Percentiles rank a stretch among this genome's conserved stretches.
phyloP scores from a whole-genome alignment of 2,113 vertebrate genomes.

The Chaetops frenatus region DNA sequence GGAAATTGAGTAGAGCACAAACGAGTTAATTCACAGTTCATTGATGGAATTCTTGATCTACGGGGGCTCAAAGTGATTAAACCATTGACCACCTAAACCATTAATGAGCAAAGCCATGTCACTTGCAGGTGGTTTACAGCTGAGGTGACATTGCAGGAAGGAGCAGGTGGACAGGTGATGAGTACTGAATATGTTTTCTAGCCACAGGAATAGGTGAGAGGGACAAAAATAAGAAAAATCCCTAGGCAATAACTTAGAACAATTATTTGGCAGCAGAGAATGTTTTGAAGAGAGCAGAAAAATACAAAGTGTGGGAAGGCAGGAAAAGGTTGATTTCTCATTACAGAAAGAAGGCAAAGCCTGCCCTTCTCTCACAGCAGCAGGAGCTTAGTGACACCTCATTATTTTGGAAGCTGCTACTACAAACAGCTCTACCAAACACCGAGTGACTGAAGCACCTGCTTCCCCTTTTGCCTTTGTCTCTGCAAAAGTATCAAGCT shows the following conservation, averaged over 20 bases:
- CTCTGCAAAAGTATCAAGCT: not conserved
- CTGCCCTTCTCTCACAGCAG: not conserved
- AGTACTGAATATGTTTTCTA: not conserved
- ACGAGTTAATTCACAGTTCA: not conserved
- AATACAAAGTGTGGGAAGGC: not conserved
- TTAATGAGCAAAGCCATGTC: not conserved
- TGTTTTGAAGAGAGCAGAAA: not conserved
- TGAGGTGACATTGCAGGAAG: not conserved
- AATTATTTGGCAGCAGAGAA: not conserved
- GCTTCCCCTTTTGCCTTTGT: not conserved
- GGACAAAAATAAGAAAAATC: not conserved
- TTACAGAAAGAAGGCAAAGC: not conserved
- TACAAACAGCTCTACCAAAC: slow-evolving; percentile 21
- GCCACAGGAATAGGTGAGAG: not conserved
- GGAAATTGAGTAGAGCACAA: not conserved
- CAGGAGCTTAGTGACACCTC: slow-evolving; percentile 5
- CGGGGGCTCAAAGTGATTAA: slow-evolving; percentile 36
- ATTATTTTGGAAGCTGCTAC: slow-evolving; percentile 36
- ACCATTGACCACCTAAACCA: slow-evolving; percentile 14
- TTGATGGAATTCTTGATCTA: slow-evolving; percentile 14
- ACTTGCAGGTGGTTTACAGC: not conserved
- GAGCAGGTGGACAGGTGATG: not conserved
- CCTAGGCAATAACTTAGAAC: not conserved
- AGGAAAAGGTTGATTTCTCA: slow-evolving; percentile 1
- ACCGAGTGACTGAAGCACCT: not conserved